phyloP scores from a whole-genome alignment of 2,113 vertebrate species.

The Sigmodon hispidus region DNA sequence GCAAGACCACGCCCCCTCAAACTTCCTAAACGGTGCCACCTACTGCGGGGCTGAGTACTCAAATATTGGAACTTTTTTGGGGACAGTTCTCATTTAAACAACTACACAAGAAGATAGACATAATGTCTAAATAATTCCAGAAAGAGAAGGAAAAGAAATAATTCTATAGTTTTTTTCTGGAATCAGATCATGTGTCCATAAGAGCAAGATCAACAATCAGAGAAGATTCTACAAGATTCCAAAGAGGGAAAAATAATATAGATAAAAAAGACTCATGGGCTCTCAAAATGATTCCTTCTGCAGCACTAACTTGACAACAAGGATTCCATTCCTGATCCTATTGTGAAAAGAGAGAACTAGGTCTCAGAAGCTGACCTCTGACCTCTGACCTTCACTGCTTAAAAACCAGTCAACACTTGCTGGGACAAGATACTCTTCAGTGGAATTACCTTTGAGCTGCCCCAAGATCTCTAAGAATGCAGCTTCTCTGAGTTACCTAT shows the following conservation, averaged over 20 bases:
- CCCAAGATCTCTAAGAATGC: neutral
- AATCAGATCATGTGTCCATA: neutral
- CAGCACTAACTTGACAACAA: neutral
- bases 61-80: neutral
- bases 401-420: neutral
- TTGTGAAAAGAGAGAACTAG: neutral
- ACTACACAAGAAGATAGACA: neutral
- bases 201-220: neutral
- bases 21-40: neutral
- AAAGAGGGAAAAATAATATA: neutral
- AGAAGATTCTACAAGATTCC: neutral
- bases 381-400: neutral
- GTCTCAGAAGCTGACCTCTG: neutral
- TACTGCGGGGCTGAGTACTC: neutral
- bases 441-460: neutral
- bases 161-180: constrained; percentile 1
- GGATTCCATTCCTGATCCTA: neutral
- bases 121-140: neutral
- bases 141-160: neutral
- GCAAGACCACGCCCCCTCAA: too few species aligned
- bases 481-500: neutral
- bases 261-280: too few species aligned
- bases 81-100: neutral
- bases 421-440: neutral
- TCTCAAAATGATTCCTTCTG: too few species aligned